These are phyloP conservation scores for Amia ocellicauda DNA, from an alignment of 2,113 vertebrate genomes.

Conservation along the genomic window DNA sequence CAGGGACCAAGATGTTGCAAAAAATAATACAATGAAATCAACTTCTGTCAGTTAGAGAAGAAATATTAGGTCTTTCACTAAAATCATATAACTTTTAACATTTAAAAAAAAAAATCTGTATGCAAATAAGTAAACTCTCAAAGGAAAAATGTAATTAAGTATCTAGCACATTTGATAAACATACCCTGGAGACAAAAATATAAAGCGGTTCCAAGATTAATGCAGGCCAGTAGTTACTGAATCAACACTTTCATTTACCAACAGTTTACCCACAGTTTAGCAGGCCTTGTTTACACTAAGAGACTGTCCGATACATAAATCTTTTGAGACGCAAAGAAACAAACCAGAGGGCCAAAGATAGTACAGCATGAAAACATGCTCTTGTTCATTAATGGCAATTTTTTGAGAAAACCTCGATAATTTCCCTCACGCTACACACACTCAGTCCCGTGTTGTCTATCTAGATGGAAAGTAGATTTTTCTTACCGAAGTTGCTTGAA, in stretches of 20 bases:
- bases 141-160: constrained; percentile 36
- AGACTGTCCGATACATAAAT: constrained; percentile 43
- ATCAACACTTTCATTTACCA: constrained; percentile 55
- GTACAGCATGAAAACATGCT: constrained; percentile 38
- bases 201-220: constrained; percentile 37
- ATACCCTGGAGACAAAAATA: constrained; percentile 39
- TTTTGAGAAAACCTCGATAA: constrained; percentile 16
- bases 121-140: constrained; percentile 38
- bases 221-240: constrained; percentile 38
- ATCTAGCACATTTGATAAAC: constrained; percentile 40
- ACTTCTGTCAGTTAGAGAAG: too few species aligned
- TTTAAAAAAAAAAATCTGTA: too few species aligned
- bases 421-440: constrained; percentile 31
- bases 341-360: constrained; percentile 36
- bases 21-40: too few species aligned
- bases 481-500: constrained; percentile 94
- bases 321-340: constrained; percentile 49
- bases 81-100: too few species aligned
- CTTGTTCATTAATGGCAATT: constrained; percentile 20
- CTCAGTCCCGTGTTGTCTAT: constrained; percentile 21
- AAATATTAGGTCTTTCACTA: too few species aligned
- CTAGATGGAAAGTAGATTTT: constrained; percentile 33
- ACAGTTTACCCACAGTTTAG: constrained; percentile 43
- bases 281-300: constrained; percentile 50
- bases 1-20: too few species aligned